These are phyloP conservation scores for Galaxias olidus DNA, from an alignment of 2,797 vertebrate species.

Conservation along the genomic window DNA sequence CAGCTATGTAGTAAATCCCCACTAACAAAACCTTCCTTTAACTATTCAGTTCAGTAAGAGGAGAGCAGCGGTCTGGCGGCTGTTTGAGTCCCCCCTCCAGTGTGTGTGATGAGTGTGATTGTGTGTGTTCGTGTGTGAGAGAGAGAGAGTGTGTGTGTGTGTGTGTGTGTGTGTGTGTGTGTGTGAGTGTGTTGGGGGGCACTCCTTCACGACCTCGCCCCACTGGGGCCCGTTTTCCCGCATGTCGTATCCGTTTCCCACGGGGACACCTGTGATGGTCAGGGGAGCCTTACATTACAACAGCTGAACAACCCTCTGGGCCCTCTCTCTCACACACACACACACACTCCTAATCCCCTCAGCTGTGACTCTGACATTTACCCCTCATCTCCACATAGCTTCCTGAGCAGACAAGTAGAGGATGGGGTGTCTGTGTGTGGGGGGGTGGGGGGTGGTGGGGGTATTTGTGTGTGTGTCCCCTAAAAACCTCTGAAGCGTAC, in stretches of 20 bases:
- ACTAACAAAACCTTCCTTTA: too few species aligned
- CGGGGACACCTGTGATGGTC: constrained; percentile 55
- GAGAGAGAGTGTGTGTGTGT: background rate
- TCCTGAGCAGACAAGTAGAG: constrained; percentile 64
- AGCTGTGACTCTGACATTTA: constrained; percentile 64
- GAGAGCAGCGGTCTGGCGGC: too few species aligned
- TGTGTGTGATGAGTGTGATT: background rate
- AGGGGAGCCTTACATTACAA: constrained; percentile 50
- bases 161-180: background rate
- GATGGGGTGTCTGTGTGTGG: too few species aligned
- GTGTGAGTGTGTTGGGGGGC: background rate
- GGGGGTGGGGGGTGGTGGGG: too few species aligned
- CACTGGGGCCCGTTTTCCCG: constrained; percentile 41
- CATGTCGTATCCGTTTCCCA: constrained; percentile 56
- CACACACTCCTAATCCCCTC: constrained; percentile 57
- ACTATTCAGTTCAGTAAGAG: too few species aligned
- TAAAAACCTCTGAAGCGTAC: constrained; percentile 15
- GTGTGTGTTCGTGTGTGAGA: background rate
- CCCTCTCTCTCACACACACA: constrained; percentile 29
- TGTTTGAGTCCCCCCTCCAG: too few species aligned
- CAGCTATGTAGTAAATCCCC: too few species aligned
- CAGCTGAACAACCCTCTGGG: constrained; percentile 66
- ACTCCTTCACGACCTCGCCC: constrained; percentile 31
- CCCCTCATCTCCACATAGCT: constrained; percentile 67
- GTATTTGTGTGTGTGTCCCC: constrained; percentile 31